Base-by-base conservation (phyloP, 2,113 vertebrate species). In the Myotis lucifugus region DNA sequence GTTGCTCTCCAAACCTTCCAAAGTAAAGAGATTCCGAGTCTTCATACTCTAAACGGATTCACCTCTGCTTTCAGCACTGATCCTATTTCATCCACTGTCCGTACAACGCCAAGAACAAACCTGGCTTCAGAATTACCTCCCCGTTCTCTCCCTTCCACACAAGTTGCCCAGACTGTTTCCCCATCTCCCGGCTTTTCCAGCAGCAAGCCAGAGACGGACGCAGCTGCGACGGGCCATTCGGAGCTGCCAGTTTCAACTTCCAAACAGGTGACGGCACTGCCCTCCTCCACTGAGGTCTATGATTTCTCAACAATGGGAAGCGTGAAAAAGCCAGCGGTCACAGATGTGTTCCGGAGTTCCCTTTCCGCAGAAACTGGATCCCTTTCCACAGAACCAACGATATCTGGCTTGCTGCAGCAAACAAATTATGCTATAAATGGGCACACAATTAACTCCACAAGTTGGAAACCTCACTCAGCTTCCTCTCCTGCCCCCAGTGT, bases 381-480 rank as follows among this genome's bases (percentile, higher is more conserved):
- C 29, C n/a, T 14, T 42, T 34, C 79, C 85, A 90, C 27, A 37
- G 46, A 92, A 67, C 93, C 8, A 0, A 46, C n/a, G 8, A 6
- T 95, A 82, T 94, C 97, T 96, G 94, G 32, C 78, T 81, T 93
- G 32, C 91, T 86, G 29, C 97, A 95, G 73, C 96, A 92, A 97
- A 94, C 82, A 37, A 78, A 91, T 95, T 56, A 96, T 61, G 61
- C 78, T 95, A 48, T 88, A 93, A 95, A 96, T 66, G 88, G 92
- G 19, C 94, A 95, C 21, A 50, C 54, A 56, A 27, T 89, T 89
- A 95, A 93, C 61, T 92, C 92, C 54, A 69, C 8, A 34, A n/a
- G 70, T 92, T 94, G 91, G 95, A 79, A 67, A 84, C 88, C 84
- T 48, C 76, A 34, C 74, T 81, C 46, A 0, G 50, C 89, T 82